Base-by-base conservation (phyloP, 2,888 invertebrate genomes). In the Parnassius orleans region DNA sequence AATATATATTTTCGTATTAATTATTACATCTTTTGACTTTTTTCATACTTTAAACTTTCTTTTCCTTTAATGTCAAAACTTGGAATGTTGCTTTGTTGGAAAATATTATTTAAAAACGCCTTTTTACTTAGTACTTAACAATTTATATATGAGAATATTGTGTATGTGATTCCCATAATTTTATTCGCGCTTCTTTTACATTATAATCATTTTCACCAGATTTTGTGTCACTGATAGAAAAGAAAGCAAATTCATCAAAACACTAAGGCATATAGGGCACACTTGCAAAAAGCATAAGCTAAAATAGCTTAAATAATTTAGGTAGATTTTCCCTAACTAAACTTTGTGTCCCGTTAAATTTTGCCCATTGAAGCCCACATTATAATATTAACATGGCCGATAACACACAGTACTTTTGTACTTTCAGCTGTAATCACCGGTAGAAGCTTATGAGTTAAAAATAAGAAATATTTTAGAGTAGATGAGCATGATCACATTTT, bases 401-500 rank as follows among this genome's bases (percentile, higher is more conserved):
- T 47, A 42, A 47, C 41, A 53, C 3, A 48, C 24, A 11, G 57
- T 58, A 57, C 53, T 33, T 63, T 63, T 58, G 62, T 58, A 63
- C 62, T 54, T 43, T 63, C 46, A 63, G 50, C 54, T 48, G 14
- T 58, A 10, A 44, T 53, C 61, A 62, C 50, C 53, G 57, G 44
- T 51, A 53, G 53, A 59, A 53, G 47, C 47, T 53, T 53, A 47
- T 11, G 19, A n/a, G 19, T 46, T 12, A 14, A 55, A 43, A 41
- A 53, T 19, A n/a, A n/a, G 19, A 42, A 41, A 53, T 53, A 14
- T 48, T 43, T 50, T 41, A 47, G n/a, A 14, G 11, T 15, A 33
- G 43, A 57, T 42, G 53, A 42, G 53, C 52, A 56, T 43, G 12
- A 24, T 50, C 12, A 12, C n/a, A 54, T 9, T 53, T 11, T 19